Percentiles rank a stretch among this genome's conserved stretches.
Evolutionary conservation across 1,140 invertebrate species (phyloP).

Genomic region (Hycleus cichorii): DNA sequence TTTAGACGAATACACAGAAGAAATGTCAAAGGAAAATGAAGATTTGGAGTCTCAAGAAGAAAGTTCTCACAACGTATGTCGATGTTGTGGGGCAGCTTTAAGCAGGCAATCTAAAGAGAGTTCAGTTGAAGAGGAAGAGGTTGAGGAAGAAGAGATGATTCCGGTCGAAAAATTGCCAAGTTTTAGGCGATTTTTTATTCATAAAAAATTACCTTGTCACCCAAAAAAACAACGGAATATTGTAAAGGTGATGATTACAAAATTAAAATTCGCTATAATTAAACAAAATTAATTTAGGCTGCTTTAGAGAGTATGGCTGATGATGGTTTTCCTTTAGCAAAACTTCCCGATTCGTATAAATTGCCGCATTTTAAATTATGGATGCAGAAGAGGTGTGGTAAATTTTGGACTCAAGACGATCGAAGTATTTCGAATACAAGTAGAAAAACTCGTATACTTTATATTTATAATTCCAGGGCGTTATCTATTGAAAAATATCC

Average conservation of each 20-base stretch:
- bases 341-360: conserved; percentile 32
- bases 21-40: conserved; percentile 8
- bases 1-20: conserved; percentile 23
- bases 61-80: background rate
- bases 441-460: conserved; percentile 1
- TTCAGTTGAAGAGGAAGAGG: background rate
- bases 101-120: too few relatives aligned
- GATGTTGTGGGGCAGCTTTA: too few relatives aligned
- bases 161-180: too few relatives aligned
- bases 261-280: conserved; percentile 7
- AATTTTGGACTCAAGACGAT: conserved; percentile 27
- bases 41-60: background rate
- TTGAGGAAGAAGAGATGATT: background rate
- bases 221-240: conserved; percentile 20
- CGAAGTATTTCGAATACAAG: conserved; percentile 13
- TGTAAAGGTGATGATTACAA: conserved; percentile 19
- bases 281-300: conserved; percentile 8
- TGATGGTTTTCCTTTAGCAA: conserved; percentile 36
- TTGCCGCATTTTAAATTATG: conserved; percentile 36
- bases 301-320: conserved; percentile 26
- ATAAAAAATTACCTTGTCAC: conserved; percentile 22
- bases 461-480: background rate
- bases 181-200: conserved; percentile 28
- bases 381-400: conserved; percentile 29
- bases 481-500: background rate